Conservation (phyloP, 2,888 invertebrate genomes). For the Drepanosiphum platanoidis region DNA sequence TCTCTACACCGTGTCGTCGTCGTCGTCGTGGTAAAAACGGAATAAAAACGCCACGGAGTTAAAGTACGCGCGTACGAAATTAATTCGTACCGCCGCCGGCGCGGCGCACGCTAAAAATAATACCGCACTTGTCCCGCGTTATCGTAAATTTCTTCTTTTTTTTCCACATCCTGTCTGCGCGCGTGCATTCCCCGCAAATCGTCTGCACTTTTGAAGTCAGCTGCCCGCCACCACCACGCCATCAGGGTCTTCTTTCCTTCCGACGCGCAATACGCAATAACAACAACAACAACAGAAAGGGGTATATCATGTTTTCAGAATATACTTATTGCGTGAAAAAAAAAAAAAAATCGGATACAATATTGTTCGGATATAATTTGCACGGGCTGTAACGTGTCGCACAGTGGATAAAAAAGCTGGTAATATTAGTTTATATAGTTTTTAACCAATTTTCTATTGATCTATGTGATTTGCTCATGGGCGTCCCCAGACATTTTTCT, state of each 20-base stretch:
- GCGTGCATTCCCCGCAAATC: background rate
- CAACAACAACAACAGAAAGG: too few species aligned
- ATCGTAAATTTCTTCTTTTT: background rate
- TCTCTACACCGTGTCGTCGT: too few species aligned
- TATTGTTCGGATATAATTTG: background rate
- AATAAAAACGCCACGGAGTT: background rate
- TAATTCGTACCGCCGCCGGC: background rate
- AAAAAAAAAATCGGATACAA: background rate
- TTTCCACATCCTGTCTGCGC: background rate
- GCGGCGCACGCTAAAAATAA: conserved; percentile 1
- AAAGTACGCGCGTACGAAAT: background rate
- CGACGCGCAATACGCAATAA: background rate
- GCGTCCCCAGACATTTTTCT: too few species aligned
- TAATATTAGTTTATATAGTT: too few species aligned
- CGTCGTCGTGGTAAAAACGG: background rate
- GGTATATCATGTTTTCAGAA: background rate
- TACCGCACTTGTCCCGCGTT: background rate
- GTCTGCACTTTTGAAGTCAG: background rate
- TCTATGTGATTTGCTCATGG: too few species aligned
- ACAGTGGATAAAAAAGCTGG: too few species aligned
- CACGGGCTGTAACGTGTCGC: too few species aligned
- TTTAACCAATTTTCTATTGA: too few species aligned
- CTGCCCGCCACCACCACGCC: background rate
- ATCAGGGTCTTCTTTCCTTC: background rate
- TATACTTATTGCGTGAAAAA: background rate